phyloP scores from a whole-genome alignment of 1,140 invertebrate species.

The Pogonus chalceus region DNA sequence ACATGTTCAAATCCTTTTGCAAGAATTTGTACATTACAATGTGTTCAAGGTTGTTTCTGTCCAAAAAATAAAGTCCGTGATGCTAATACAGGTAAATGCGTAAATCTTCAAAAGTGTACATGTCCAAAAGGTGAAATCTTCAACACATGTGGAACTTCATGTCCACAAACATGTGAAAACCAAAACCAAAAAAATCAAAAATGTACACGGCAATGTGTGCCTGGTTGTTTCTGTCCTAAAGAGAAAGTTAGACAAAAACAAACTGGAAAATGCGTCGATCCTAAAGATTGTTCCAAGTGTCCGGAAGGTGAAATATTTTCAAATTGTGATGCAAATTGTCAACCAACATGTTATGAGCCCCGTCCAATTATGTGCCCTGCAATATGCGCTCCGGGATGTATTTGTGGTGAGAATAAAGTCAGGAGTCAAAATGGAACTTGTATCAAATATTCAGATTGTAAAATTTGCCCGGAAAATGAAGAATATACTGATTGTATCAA shows the following conservation, averaged over 20 bases:
- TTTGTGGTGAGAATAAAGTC: background rate
- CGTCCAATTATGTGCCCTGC: background rate
- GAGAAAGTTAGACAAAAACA: conserved; percentile 14
- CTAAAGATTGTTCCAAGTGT: background rate
- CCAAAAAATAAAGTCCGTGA: conserved; percentile 16
- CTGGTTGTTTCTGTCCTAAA: conserved; percentile 17
- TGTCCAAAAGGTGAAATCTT: conserved; percentile 15
- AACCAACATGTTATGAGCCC: conserved; percentile 13
- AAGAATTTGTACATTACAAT: conserved; percentile 13
- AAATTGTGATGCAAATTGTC: conserved; percentile 13
- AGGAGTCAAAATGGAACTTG: background rate
- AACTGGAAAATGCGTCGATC: background rate
- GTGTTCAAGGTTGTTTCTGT: conserved; percentile 19
- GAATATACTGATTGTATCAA: background rate
- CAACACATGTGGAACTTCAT: conserved; percentile 14
- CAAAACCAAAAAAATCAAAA: conserved; percentile 7
- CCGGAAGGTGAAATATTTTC: conserved; percentile 12
- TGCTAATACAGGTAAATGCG: conserved; percentile 10
- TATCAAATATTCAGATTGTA: background rate
- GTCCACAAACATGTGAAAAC: conserved; percentile 13
- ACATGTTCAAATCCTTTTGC: conserved; percentile 14
- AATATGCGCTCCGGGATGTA: background rate
- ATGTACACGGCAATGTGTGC: conserved; percentile 9
- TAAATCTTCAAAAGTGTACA: conserved; percentile 15
- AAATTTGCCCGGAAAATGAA: no score